Base-by-base conservation (phyloP, 2,888 invertebrate species). In the Melanargia galathea region DNA sequence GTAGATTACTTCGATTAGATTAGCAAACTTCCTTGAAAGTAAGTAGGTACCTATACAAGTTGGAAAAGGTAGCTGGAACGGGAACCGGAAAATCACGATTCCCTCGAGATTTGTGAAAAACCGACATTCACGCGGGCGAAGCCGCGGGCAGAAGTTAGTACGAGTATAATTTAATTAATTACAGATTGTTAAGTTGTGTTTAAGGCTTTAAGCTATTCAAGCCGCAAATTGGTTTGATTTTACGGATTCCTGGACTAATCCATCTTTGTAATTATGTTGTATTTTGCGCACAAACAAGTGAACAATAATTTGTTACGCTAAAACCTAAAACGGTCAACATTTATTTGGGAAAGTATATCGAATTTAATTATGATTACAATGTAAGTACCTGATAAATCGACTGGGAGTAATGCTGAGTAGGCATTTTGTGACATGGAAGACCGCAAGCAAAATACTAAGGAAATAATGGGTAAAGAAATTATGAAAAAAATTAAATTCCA, bases 231-330 rank as follows among this genome's bases (percentile, higher is more conserved):
- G 49, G 49, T 35, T 59, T 49, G 49, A 40, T 49, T 48, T 16
- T 49, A 52, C 18, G 8, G 48, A 22, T 49, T 51, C 40, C 24
- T 49, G 30, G 16, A 49, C 40, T 62, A 51, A 62, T 62, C 40
- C 49, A 62, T 66, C 66, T 62, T 51, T 64, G 63, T 66, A 66
- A 66, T 66, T 62, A 35, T 18, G 6, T 3, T 7, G 30, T 8
- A 7, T 72, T 72, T 70, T 67, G 68, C 66, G 71, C 76, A 78
- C 71, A 74, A 79, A 78, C 75, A 78, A 76, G 74, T 72, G 72
- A 66, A 71, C 55, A 60, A 63, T n/a, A n/a, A n/a, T n/a, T n/a
- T n/a, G n/a, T n/a, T 16, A 51, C 16, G 7, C 2, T n/a, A 26
- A 26, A n/a, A 16, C 5, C n/a, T 24, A 7, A 26, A 6, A 16